Evolutionary conservation across 1,140 invertebrate genomes (phyloP).

Genomic region (Trichonephila clavipes): DNA sequence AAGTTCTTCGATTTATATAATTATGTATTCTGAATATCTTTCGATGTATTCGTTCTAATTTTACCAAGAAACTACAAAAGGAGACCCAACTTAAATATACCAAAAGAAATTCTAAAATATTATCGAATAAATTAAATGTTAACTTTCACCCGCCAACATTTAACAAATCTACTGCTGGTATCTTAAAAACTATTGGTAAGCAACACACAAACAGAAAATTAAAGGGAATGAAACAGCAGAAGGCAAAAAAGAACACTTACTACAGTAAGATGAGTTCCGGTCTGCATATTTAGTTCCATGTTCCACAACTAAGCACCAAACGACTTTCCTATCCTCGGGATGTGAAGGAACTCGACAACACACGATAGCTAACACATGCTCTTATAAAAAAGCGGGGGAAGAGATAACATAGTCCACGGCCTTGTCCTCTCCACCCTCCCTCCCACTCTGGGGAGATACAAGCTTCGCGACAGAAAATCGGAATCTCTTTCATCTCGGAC

Average conservation of each 20-base stretch:
- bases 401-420: constrained; percentile 27
- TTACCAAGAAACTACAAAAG: no score
- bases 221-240: neutral
- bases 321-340: neutral
- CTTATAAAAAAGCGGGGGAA: constrained; percentile 20
- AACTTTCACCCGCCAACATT: no score
- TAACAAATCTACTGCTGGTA: no score
- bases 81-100: no score
- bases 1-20: no score
- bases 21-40: no score
- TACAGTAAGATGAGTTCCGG: neutral
- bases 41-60: no score
- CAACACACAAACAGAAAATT: no score
- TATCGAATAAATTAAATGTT: no score
- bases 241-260: neutral
- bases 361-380: constrained; percentile 39
- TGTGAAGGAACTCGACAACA: neutral
- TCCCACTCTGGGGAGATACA: neutral
- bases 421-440: neutral
- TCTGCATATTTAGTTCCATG: constrained; percentile 4
- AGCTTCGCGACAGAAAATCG: neutral
- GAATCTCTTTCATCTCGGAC: neutral
- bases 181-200: no score
- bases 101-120: no score
- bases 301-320: neutral